Base-by-base conservation (phyloP, 2,888 invertebrate species). In the Catocala sponsa region DNA sequence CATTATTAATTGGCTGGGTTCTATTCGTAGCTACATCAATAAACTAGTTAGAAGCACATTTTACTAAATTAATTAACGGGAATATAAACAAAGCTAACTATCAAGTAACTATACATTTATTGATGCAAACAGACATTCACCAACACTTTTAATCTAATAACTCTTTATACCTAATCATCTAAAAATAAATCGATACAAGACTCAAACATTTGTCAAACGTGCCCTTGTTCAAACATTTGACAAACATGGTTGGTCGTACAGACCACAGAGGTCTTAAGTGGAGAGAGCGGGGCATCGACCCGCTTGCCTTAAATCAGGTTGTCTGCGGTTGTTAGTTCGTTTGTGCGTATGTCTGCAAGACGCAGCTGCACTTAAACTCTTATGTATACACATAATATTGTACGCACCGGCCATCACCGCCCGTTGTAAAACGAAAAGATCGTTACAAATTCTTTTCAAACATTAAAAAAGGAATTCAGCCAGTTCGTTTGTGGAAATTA, bases 291-390 rank as follows among this genome's bases (percentile, higher is more conserved):
- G 82, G 74, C 89, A 76, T 83, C 86, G 87, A 89, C 87, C 89
- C 79, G 65, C 64, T 72, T 78, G 84, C 84, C 83, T 87, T 91
- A 91, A 91, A 91, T 92, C 91, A 90, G 86, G 82, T 83, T 89
- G 91, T 89, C 88, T 86, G 85, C 83, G 83, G 84, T 83, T 82
- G 84, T 86, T 84, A 84, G 76, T 83, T 79, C 78, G 77, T 80
- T 84, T 85, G 83, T 79, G 79, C 79, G 80, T 79, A 75, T 76
- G 77, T 80, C 77, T 79, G 81, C 79, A 72, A 79, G 76, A 72
- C 74, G 77, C 81, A 79, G 81, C 80, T 82, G 80, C 76, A 70
- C 78, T 68, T 74, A 65, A 38, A 64, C 58, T 67, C 33, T 55
- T 59, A 56, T 62, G 54, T 62, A 65, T 65, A 61, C 59, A 52